Evolutionary conservation across 2,797 vertebrate species (phyloP), one percentile per base, ranked within the genome.

Genomic region (Microchirus variegatus): DNA sequence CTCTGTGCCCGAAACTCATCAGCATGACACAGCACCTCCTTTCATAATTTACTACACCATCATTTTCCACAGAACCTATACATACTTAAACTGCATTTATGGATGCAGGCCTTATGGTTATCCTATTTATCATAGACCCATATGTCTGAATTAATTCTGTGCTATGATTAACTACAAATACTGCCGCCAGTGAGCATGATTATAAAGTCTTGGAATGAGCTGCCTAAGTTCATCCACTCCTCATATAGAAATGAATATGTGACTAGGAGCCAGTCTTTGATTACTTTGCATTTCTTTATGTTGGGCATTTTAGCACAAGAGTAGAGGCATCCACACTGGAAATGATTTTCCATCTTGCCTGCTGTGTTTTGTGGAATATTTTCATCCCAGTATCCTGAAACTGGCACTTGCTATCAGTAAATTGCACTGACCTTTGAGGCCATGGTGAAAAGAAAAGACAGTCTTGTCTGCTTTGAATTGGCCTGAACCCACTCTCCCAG

Each of bases 111-210:
- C 71, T 49, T 59, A 51, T 65, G 69, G 59, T 66, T 57, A 73
- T 74, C 59, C 63, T 63, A 82, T 84, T 86, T 74, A 83, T 89
- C 80, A 88, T 70, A 74, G 56, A 54, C 53, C 38, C 43, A 57
- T 47, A 49, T 67, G 56, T 64, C 74, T 14, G 59, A 63, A 88
- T 82, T 86, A 80, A 84, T 73, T 78, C 60, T 6, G 36, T 60
- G 50, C 31, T 36, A 59, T 86, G 78, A 89, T 87, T 87, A 87
- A 87, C 73, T 83, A 69, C 46, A 63, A 81, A 77, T 62, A 61
- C 67, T 4, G 55, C 51, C 5, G 8, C 80, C n/a, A 22, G 59
- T 69, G 48, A 64, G 43, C 58, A 51, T 66, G 22, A 47, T 47
- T 47, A 82, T 82, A 73, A 73, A 75, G 67, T 74, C 67, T 13